Evolutionary conservation across 2,113 vertebrate genomes (phyloP).

Genomic region (Lepus europaeus): DNA sequence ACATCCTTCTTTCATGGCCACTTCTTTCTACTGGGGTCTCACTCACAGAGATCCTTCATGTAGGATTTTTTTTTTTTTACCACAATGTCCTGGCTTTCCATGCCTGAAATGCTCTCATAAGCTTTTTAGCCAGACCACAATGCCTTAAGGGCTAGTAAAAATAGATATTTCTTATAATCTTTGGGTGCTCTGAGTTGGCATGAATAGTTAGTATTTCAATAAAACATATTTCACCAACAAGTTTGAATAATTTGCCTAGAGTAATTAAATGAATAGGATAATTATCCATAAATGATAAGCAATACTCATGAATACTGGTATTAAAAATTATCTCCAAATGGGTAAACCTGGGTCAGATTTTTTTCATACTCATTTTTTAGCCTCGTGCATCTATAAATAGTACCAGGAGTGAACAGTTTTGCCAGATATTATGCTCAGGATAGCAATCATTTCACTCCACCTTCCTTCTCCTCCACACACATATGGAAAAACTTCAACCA

Average conservation of each 20-base stretch:
- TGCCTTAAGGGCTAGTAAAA: not conserved
- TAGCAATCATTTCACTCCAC: not conserved
- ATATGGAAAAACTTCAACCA: not conserved
- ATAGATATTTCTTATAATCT: slow-evolving; percentile 22
- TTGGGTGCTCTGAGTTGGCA: not conserved
- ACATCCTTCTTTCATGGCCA: too few species aligned
- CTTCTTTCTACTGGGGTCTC: too few species aligned
- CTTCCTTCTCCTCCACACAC: not conserved
- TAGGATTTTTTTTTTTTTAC: too few species aligned
- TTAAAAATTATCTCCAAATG: not conserved
- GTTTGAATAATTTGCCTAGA: not conserved
- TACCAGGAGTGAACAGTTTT: not conserved
- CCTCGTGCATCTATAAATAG: not conserved
- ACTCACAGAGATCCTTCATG: too few species aligned
- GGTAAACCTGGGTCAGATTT: not conserved
- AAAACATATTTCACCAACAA: slow-evolving; percentile 49
- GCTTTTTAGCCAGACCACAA: too few species aligned
- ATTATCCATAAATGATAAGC: slow-evolving; percentile 28
- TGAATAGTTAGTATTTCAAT: slow-evolving; percentile 1
- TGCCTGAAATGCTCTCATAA: too few species aligned
- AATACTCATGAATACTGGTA: not conserved
- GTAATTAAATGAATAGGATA: not conserved
- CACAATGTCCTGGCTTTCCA: too few species aligned
- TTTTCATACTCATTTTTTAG: not conserved
- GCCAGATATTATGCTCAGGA: not conserved